A percentile compares a stretch with the other conserved stretches of the same genome.
phyloP scores from a whole-genome alignment of 2,113 vertebrate species.

The Riparia riparia region DNA sequence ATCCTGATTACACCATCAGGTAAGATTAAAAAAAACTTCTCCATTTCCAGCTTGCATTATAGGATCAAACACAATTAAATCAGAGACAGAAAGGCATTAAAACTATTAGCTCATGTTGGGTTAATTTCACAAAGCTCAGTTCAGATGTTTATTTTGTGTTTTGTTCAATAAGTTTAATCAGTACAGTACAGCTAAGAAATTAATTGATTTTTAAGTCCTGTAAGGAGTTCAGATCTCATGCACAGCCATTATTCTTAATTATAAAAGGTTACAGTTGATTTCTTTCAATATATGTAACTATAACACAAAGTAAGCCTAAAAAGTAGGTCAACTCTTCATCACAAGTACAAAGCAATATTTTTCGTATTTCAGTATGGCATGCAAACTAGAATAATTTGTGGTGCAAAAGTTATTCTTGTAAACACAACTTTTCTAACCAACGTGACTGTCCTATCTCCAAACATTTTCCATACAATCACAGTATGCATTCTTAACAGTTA shows the following conservation, averaged over 20 bases:
- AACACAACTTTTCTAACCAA: not conserved
- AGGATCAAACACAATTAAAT: slow-evolving; percentile 62
- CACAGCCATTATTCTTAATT: slow-evolving; percentile 67
- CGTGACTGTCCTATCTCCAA: not conserved
- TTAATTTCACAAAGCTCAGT: slow-evolving; percentile 47
- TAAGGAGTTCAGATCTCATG: slow-evolving; percentile 54
- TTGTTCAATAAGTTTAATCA: slow-evolving; percentile 41
- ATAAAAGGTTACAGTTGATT: slow-evolving; percentile 63
- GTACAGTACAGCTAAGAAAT: slow-evolving; percentile 61
- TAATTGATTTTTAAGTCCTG: slow-evolving; percentile 73
- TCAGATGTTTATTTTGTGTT: slow-evolving; percentile 60
- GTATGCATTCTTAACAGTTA: not conserved
- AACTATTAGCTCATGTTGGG: slow-evolving; percentile 48
- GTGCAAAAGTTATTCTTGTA: not conserved
- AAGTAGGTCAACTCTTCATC: slow-evolving; percentile 34
- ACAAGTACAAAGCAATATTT: not conserved
- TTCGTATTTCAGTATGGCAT: not conserved
- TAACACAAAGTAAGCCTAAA: slow-evolving; percentile 38
- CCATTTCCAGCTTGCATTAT: slow-evolving; percentile 39
- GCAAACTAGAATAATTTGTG: not conserved
- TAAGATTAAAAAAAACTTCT: slow-evolving; percentile 48
- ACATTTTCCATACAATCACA: not conserved
- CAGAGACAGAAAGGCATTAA: slow-evolving; percentile 23
- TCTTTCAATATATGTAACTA: slow-evolving; percentile 53
- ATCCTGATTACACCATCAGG: slow-evolving; percentile 16